phyloP scores from a whole-genome alignment of 92 coral and sea anemone species.

The Siderastrea radians region DNA sequence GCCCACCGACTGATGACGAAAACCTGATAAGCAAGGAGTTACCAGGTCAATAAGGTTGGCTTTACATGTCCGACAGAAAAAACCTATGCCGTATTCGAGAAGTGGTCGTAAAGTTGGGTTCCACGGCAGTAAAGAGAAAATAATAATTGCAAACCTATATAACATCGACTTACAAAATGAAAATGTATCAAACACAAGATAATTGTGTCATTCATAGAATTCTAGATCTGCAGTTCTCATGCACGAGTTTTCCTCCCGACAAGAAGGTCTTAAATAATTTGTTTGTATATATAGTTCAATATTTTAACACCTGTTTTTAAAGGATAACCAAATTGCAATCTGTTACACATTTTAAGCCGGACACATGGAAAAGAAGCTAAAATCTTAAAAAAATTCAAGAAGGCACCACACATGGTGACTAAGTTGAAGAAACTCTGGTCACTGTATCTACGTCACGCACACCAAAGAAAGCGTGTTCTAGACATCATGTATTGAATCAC shows the following conservation, averaged over 20 bases:
- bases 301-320: neutral
- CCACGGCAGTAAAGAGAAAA: too few relatives aligned
- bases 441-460: neutral
- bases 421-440: too few relatives aligned
- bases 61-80: too few relatives aligned
- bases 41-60: too few relatives aligned
- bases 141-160: neutral
- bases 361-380: neutral
- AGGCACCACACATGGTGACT: neutral
- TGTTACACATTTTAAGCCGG: neutral
- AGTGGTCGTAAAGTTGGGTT: too few relatives aligned
- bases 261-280: slow-evolving; percentile 36
- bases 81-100: too few relatives aligned
- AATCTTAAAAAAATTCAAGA: neutral
- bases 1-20: too few relatives aligned
- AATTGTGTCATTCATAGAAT: neutral
- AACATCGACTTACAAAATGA: neutral
- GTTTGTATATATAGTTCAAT: neutral
- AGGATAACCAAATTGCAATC: neutral
- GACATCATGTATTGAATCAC: neutral
- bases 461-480: neutral
- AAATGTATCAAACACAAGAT: neutral
- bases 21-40: too few relatives aligned
- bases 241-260: neutral
- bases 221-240: neutral